phyloP scores from a whole-genome alignment of 2,888 invertebrate genomes.

The Orgyia antiqua region DNA sequence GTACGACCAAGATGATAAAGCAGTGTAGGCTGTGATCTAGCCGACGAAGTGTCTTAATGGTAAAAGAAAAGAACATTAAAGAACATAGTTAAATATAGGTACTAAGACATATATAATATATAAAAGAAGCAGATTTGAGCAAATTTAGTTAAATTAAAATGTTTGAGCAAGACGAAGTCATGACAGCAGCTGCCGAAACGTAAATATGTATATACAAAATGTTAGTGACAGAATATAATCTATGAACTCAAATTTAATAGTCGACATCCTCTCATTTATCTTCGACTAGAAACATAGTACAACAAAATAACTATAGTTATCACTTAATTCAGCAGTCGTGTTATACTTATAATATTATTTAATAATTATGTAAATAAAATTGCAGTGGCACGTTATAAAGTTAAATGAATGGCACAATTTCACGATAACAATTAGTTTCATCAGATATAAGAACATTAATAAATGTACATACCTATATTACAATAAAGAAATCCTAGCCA shows the following conservation, averaged over 20 bases:
- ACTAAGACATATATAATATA: constrained; percentile 9
- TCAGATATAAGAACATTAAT: constrained; percentile 64
- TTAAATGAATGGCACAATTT: constrained; percentile 78
- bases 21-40: constrained; percentile 12
- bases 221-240: constrained; percentile 39
- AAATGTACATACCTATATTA: constrained; percentile 45
- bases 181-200: constrained; percentile 62
- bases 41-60: too few species aligned
- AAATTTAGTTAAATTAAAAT: constrained; percentile 68
- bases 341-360: constrained; percentile 66
- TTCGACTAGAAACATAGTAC: constrained; percentile 74
- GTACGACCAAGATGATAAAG: constrained; percentile 21
- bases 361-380: constrained; percentile 53
- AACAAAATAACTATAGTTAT: constrained; percentile 66
- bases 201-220: constrained; percentile 29
- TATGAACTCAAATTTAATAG: constrained; percentile 44
- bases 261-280: constrained; percentile 57
- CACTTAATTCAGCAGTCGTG: constrained; percentile 74
- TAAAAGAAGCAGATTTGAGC: constrained; percentile 60
- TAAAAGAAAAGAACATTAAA: too few species aligned
- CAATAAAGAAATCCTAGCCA: constrained; percentile 40
- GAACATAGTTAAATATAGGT: constrained; percentile 11
- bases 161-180: constrained; percentile 68
- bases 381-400: constrained; percentile 74
- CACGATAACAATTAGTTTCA: constrained; percentile 64